Evolutionary conservation across 1,140 invertebrate species (phyloP).

Genomic region (Leucophenga varia): DNA sequence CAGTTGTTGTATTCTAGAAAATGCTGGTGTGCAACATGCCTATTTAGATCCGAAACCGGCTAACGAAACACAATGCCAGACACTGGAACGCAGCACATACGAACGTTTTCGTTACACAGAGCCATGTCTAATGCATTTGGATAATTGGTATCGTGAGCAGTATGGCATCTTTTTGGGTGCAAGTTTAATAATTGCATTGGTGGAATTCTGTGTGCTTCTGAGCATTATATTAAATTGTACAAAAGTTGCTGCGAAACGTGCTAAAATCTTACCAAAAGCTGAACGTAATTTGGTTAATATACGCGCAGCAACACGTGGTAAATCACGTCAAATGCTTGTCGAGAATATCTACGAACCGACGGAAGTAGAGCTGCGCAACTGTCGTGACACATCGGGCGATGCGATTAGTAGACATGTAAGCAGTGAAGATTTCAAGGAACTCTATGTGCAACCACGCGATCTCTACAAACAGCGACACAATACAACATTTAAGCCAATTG

Average conservation of each 20-base stretch:
- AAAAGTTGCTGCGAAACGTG: slow-evolving; percentile 54
- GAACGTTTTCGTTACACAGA: slow-evolving; percentile 65
- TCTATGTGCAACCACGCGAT: slow-evolving; percentile 42
- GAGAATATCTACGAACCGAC: slow-evolving; percentile 49
- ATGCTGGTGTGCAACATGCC: slow-evolving; percentile 61
- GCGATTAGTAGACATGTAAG: slow-evolving; percentile 20
- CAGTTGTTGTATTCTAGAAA: slow-evolving; percentile 75
- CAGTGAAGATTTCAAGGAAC: slow-evolving; percentile 42
- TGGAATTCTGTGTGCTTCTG: slow-evolving; percentile 70
- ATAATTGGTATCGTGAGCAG: slow-evolving; percentile 77
- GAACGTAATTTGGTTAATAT: background rate
- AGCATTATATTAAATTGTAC: slow-evolving; percentile 71
- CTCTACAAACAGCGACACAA: slow-evolving; percentile 38
- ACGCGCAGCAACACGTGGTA: slow-evolving; percentile 9
- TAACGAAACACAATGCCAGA: slow-evolving; percentile 72
- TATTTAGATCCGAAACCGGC: slow-evolving; percentile 76
- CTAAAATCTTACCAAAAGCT: slow-evolving; percentile 21
- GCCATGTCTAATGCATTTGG: slow-evolving; percentile 71
- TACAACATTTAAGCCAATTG: slow-evolving; percentile 35
- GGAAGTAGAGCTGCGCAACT: slow-evolving; percentile 29
- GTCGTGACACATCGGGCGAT: slow-evolving; percentile 10
- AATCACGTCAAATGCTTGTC: slow-evolving; percentile 31
- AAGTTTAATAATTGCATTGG: slow-evolving; percentile 65
- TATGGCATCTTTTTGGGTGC: slow-evolving; percentile 70
- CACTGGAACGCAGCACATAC: slow-evolving; percentile 62